Evolutionary conservation across 2,113 vertebrate genomes (phyloP).

Genomic region (Diadophis punctatus): DNA sequence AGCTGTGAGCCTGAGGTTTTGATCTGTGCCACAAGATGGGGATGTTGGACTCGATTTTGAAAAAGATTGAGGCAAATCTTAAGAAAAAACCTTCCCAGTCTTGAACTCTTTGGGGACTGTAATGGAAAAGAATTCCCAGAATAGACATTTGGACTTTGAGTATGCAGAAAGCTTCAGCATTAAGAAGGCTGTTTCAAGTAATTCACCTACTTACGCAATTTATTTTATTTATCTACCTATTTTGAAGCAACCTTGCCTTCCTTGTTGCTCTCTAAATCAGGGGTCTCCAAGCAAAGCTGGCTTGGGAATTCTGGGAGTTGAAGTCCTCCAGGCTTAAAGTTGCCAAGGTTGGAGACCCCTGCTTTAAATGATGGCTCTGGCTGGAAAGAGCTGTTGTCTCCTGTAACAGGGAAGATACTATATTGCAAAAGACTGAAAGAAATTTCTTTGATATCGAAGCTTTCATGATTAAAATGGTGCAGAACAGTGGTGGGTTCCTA

Average conservation of each 20-base stretch:
- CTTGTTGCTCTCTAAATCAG: background rate
- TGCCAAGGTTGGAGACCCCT: too few species aligned
- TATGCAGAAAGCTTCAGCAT: background rate
- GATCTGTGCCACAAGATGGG: slow-evolving; percentile 52
- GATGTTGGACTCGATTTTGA: slow-evolving; percentile 39
- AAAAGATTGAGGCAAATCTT: background rate
- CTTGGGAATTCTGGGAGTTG: too few species aligned
- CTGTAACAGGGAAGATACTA: background rate
- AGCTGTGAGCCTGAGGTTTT: background rate
- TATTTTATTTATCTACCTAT: background rate
- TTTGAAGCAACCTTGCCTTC: background rate
- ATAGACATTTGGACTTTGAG: background rate
- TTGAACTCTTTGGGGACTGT: background rate
- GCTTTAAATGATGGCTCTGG: background rate
- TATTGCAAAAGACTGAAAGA: background rate
- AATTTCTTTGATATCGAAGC: background rate
- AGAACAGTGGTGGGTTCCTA: too few species aligned
- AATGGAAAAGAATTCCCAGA: background rate
- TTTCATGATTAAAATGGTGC: background rate
- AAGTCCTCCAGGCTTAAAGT: too few species aligned
- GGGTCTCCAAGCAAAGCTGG: too few species aligned
- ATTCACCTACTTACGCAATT: background rate
- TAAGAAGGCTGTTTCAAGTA: background rate
- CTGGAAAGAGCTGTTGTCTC: background rate
- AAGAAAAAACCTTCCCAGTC: background rate